Evolutionary conservation across 1,140 invertebrate species (phyloP), one percentile per base, ranked within the genome.

Genomic region (Drosophila neocordata): DNA sequence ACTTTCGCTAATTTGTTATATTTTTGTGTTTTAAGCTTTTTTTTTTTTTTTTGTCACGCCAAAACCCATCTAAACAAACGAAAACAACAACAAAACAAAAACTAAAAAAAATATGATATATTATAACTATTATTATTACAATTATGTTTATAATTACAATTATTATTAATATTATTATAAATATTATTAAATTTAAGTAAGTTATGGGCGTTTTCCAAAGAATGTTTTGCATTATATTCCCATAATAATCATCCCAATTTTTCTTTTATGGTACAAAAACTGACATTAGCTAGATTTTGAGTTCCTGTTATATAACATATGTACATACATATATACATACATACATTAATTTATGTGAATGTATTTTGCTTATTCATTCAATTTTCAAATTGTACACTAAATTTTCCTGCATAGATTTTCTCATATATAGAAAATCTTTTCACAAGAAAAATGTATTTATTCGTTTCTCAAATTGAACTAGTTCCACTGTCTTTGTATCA

Each of bases 1-100:
- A 74, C 71, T 74, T 74, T 74, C 72, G 72, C 71, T 74, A 13
- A 72, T 58, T 65, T 59, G 64, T 35, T 57, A 1, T 8, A 8
- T 58, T 41, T 41, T 70, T 44, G 63, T 53, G 52, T 52, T 64
- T 60, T 66, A 73, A 73, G 71, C 70, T 73, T 73, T 71, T 57
- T 67, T 59, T 73, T 73, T 20, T 11, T 73, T 71, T 57, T 67
- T 59, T 73, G 65, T 20, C 4, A 20, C 15, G 41, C 41, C 41
- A 48, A 48, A 48, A 48, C 5, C 5, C 27, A 31, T 20, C 18
- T 48, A 61, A 52, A 41, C 15, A 58, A 31, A 65, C 41, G 15
- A 38, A 65, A 58, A 65, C 44, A 44, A 53, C 24, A 24, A 31
- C 27, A 41, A 55, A 52, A 18, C 34, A 38, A 27, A 65, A 57